A percentile compares a stretch with the other conserved stretches of the same genome.
phyloP scores from a whole-genome alignment of 2,888 invertebrate species.

The Yponomeuta plumbellus region DNA sequence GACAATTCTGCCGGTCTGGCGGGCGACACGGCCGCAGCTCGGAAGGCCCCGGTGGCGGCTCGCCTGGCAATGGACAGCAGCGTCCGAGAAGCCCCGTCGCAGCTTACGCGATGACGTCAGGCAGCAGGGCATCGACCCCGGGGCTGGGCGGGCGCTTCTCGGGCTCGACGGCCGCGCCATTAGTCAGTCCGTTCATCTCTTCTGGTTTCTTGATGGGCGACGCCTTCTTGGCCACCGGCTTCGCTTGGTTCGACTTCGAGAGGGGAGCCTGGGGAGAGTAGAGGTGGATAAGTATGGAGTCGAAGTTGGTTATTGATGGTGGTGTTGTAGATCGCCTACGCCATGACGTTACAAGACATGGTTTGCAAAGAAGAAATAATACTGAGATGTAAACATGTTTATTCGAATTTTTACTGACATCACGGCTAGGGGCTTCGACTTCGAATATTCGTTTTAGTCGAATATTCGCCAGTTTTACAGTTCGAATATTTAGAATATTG shows the following conservation, averaged over 20 bases:
- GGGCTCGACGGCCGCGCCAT: constrained; percentile 39
- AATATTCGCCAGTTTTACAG: too few species aligned
- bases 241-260: constrained; percentile 38
- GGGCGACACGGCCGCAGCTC: too few species aligned
- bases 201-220: constrained; percentile 20
- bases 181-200: constrained; percentile 30
- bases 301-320: neutral
- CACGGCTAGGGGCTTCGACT: too few species aligned
- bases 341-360: too few species aligned
- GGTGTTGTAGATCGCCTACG: too few species aligned
- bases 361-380: too few species aligned
- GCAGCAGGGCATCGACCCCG: constrained; percentile 60
- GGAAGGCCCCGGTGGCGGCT: neutral
- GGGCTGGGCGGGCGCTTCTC: constrained; percentile 71
- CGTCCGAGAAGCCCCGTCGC: neutral
- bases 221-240: constrained; percentile 35
- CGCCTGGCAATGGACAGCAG: neutral
- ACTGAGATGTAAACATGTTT: too few species aligned
- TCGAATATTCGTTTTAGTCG: too few species aligned
- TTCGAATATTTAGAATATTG: too few species aligned
- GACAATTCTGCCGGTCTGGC: too few species aligned
- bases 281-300: constrained; percentile 3
- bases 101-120: constrained; percentile 66
- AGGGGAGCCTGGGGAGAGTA: constrained; percentile 38
- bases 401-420: too few species aligned